These are phyloP conservation scores for Penaeus monodon DNA, from an alignment of 2,888 invertebrate species.

Conservation along the genomic window DNA sequence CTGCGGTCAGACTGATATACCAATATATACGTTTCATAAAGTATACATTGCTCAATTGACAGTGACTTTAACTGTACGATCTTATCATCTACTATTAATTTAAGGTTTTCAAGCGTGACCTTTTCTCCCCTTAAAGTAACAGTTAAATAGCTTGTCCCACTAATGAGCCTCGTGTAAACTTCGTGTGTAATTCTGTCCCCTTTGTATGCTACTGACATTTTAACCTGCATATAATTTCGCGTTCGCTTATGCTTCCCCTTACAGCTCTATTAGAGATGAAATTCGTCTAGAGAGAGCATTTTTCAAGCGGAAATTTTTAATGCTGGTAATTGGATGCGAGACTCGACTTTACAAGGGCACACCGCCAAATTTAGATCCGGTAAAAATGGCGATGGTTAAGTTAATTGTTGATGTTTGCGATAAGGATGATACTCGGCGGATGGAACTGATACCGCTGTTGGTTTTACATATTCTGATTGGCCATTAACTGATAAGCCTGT, in stretches of 20 bases:
- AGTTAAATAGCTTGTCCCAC: constrained; percentile 44
- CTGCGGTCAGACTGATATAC: constrained; percentile 7
- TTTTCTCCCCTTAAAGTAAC: constrained; percentile 18
- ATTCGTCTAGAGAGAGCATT: too few relatives aligned
- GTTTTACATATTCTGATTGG: constrained; percentile 44
- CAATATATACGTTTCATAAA: constrained; percentile 21
- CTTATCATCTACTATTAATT: constrained; percentile 35
- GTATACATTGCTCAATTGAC: constrained; percentile 7
- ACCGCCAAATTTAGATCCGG: constrained; percentile 12
- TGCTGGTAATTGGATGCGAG: neutral
- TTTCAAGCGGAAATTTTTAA: too few relatives aligned
- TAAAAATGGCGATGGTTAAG: constrained; percentile 25
- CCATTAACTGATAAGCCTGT: constrained; percentile 39
- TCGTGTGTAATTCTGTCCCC: constrained; percentile 35
- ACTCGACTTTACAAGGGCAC: neutral
- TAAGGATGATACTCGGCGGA: too few relatives aligned
- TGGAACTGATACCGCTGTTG: constrained; percentile 29
- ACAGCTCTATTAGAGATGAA: too few relatives aligned
- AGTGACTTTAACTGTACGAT: constrained; percentile 20
- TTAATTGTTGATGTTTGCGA: constrained; percentile 42
- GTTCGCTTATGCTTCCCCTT: neutral
- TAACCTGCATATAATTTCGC: constrained; percentile 16
- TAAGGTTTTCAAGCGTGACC: constrained; percentile 2
- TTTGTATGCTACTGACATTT: neutral
- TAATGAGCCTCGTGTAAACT: constrained; percentile 39